Evolutionary conservation across 2,888 invertebrate species (phyloP).

Genomic region (Dascillus cervinus): DNA sequence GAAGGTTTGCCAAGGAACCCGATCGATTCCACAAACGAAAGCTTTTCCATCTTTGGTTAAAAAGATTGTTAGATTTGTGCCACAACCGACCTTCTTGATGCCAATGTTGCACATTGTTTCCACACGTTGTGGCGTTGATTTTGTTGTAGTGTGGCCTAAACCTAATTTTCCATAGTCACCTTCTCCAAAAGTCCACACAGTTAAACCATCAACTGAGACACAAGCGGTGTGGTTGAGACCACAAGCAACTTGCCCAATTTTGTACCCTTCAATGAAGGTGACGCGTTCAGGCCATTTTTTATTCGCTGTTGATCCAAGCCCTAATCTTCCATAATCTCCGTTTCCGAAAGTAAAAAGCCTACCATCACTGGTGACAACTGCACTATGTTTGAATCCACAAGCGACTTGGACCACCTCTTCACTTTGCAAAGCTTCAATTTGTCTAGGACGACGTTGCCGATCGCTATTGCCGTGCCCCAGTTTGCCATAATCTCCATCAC

Average conservation of each 20-base stretch:
- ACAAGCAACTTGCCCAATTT: constrained; percentile 51
- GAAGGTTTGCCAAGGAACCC: constrained; percentile 51
- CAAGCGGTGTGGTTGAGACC: constrained; percentile 58
- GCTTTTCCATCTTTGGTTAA: constrained; percentile 52
- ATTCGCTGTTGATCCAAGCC: constrained; percentile 51
- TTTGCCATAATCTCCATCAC: constrained; percentile 59
- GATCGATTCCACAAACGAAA: constrained; percentile 54
- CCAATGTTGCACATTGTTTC: constrained; percentile 48
- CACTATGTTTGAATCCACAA: constrained; percentile 58
- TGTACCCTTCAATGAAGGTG: constrained; percentile 43
- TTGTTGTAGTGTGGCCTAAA: constrained; percentile 42
- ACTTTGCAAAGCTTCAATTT: constrained; percentile 54
- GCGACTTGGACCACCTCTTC: constrained; percentile 54
- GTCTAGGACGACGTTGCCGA: constrained; percentile 52
- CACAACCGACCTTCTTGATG: constrained; percentile 53
- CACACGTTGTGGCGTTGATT: constrained; percentile 46
- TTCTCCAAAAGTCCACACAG: constrained; percentile 58
- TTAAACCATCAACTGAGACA: constrained; percentile 49
- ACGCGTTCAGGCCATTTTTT: constrained; percentile 55
- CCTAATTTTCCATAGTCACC: constrained; percentile 57
- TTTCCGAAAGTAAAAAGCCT: constrained; percentile 59
- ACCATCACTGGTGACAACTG: constrained; percentile 55
- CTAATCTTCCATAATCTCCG: constrained; percentile 56
- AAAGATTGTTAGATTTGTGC: constrained; percentile 56
- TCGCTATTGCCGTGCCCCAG: constrained; percentile 59